Percentiles rank a stretch among this genome's conserved stretches.
Conservation (phyloP, 2,888 invertebrate species). For the Hermaeophaga mercurialis region DNA sequence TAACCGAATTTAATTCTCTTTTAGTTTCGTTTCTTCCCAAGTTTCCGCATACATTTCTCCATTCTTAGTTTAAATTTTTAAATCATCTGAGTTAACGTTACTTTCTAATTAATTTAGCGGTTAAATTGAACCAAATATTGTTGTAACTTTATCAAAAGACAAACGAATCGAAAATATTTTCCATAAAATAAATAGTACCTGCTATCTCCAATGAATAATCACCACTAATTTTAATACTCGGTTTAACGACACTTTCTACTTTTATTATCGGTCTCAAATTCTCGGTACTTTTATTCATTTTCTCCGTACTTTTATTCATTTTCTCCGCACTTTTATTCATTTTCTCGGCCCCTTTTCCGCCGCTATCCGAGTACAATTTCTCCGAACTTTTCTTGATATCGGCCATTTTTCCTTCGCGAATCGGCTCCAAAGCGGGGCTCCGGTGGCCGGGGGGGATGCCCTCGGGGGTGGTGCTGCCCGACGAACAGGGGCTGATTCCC, state of each 20-base stretch:
- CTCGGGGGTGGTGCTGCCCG: conserved; percentile 66
- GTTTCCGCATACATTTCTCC: too few relatives aligned
- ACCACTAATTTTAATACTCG: conserved; percentile 26
- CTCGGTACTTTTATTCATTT: conserved; percentile 45
- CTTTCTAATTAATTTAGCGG: too few relatives aligned
- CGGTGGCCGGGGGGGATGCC: conserved; percentile 57
- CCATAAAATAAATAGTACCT: too few relatives aligned
- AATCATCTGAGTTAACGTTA: too few relatives aligned
- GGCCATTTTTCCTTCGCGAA: conserved; percentile 59
- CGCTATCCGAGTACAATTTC: conserved; percentile 27
- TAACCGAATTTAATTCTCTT: too few relatives aligned
- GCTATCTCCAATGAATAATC: too few relatives aligned
- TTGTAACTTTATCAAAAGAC: too few relatives aligned
- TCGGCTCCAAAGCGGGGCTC: conserved; percentile 61
- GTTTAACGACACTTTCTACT: conserved; percentile 40
- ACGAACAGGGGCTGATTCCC: conserved; percentile 63
- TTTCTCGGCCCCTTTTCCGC: conserved; percentile 41
- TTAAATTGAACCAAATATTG: too few relatives aligned
- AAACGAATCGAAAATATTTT: too few relatives aligned
- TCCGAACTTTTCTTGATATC: conserved; percentile 32
- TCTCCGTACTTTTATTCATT: conserved; percentile 40
- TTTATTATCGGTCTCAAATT: conserved; percentile 47
- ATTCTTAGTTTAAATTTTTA: too few relatives aligned
- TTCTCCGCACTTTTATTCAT: conserved; percentile 40
- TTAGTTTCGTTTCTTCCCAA: too few relatives aligned